Evolutionary conservation across 2,797 vertebrate species (phyloP), one percentile per base, ranked within the genome.

Genomic region (Remorina albescens): DNA sequence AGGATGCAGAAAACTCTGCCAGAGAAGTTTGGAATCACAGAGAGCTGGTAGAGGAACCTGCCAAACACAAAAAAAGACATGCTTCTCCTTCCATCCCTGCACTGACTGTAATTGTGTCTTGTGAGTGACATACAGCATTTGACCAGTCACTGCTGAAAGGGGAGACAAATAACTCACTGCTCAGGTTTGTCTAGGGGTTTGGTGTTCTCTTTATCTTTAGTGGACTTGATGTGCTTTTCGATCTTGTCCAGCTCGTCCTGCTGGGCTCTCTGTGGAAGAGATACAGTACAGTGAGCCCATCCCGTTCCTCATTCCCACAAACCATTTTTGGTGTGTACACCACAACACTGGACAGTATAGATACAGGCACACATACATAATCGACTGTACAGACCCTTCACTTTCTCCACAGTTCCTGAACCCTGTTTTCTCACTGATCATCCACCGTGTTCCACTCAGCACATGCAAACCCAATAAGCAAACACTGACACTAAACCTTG

Each of bases 171-270:
- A 2, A 88, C 98, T 97, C 94, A 99, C 98, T 99, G 98, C 90
- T 99, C 98, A 2, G 98, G 98, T 86, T 99, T 99, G 88, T 99
- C 98, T 92, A 99, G 92, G 67, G 97, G 96, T 86, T 98, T 99
- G 55, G 93, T 77, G 0, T 94, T 94, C 55, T 98, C 97, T 84
- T 98, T 99, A 84, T 97, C 97, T 94, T 97, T 99, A 50, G 95
- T 95, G 1, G 96, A 93, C 59, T 97, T 97, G 23, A 98, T 92
- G 66, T 99, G 97, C 81, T 99, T 99, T 84, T 97, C 96, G 51
- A 99, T 99, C 88, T 99, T 99, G 81, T 99, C 97, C 85, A 97
- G 85, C 91, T 99, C 98, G 28, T 98, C 97, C 61, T 96, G 94
- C 66, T 98, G 96, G 19, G 97, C 98, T 93, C 97, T 97, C 98